Percentiles rank a stretch among this genome's conserved stretches.
Conservation (phyloP, 2,113 vertebrate species). For the Festucalex cinctus region DNA sequence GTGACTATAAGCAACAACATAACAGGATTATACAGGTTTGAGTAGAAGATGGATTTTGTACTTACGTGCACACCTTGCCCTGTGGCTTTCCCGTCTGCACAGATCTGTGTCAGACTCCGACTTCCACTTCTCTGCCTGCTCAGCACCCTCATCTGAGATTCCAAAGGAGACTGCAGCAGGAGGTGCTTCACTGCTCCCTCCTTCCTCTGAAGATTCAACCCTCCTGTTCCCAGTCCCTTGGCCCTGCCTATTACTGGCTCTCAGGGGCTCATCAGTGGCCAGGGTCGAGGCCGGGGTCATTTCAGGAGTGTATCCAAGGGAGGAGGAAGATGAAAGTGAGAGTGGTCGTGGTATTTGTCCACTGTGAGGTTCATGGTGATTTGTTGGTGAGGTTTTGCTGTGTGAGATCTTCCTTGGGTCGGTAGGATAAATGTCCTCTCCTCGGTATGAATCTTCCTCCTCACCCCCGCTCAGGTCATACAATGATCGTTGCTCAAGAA, state of each 20-base stretch:
- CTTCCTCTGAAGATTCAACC: constrained; percentile 84
- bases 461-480: constrained; percentile 37
- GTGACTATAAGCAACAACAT: neutral
- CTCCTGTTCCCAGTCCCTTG: constrained; percentile 69
- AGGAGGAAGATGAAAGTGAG: constrained; percentile 51
- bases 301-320: constrained; percentile 64
- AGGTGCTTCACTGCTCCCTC: constrained; percentile 84
- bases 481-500: constrained; percentile 22
- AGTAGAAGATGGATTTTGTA: constrained; percentile 55
- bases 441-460: constrained; percentile 33
- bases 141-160: constrained; percentile 80
- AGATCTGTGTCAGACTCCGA: constrained; percentile 78
- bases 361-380: constrained; percentile 20
- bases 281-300: constrained; percentile 73
- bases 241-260: constrained; percentile 58
- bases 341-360: constrained; percentile 37
- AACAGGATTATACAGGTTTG: constrained; percentile 5
- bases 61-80: constrained; percentile 88
- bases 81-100: constrained; percentile 82
- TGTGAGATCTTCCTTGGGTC: constrained; percentile 32
- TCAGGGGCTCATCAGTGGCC: constrained; percentile 59
- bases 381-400: constrained; percentile 19
- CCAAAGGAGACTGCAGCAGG: constrained; percentile 88
- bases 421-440: constrained; percentile 25
- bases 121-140: constrained; percentile 76